Conservation (phyloP, 2,888 invertebrate genomes). For the Pharmacophagus antenor region DNA sequence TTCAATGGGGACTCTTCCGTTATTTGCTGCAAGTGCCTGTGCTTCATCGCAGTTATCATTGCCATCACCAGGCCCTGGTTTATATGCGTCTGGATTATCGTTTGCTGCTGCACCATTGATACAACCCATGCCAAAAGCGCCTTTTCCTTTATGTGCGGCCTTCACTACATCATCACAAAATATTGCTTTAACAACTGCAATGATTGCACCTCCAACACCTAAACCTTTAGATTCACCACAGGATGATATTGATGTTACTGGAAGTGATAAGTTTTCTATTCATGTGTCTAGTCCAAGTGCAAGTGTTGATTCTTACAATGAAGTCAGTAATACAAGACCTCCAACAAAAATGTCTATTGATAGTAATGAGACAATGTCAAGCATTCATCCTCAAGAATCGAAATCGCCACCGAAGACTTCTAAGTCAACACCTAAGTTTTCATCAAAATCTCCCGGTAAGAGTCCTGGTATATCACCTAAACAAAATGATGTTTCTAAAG, state of each 20-base stretch:
- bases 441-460: constrained; percentile 85
- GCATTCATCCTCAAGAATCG: constrained; percentile 53
- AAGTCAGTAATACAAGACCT: constrained; percentile 50
- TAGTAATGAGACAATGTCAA: constrained; percentile 58
- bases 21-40: constrained; percentile 79
- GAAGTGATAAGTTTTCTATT: constrained; percentile 65
- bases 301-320: constrained; percentile 63
- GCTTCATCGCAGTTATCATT: constrained; percentile 82
- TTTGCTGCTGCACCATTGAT: constrained; percentile 77
- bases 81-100: constrained; percentile 81
- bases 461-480: constrained; percentile 86
- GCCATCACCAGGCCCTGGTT: constrained; percentile 83
- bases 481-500: constrained; percentile 74
- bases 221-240: constrained; percentile 69
- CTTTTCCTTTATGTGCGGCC: constrained; percentile 84
- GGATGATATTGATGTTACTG: constrained; percentile 66
- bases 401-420: constrained; percentile 69
- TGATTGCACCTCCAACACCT: constrained; percentile 86
- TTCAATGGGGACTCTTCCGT: constrained; percentile 80
- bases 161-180: constrained; percentile 92
- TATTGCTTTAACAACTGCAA: constrained; percentile 89
- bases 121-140: constrained; percentile 76
- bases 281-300: constrained; percentile 64
- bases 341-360: constrained; percentile 64
- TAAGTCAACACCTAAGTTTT: constrained; percentile 83